These are phyloP conservation scores for Melanotaenia trifasciata DNA, from an alignment of 2,797 vertebrate species.

Conservation along the genomic window DNA sequence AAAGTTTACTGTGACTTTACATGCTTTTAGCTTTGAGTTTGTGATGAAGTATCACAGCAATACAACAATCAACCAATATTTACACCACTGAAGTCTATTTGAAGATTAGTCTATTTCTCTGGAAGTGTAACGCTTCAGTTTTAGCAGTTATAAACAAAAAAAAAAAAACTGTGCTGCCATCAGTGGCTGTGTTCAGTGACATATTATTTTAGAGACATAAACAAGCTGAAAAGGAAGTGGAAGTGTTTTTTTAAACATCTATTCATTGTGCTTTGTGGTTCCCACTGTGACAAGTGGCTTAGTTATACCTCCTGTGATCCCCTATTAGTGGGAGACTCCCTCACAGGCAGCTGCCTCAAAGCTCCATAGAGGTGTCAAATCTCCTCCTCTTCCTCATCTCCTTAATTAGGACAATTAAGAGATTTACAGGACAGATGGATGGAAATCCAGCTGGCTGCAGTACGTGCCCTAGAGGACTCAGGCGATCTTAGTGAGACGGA, in stretches of 20 bases:
- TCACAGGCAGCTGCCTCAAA: slow-evolving; percentile 71
- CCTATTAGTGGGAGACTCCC: slow-evolving; percentile 60
- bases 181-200: background rate
- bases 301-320: slow-evolving; percentile 51
- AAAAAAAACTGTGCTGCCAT: slow-evolving; percentile 13
- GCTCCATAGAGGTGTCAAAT: slow-evolving; percentile 69
- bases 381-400: slow-evolving; percentile 70
- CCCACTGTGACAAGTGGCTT: slow-evolving; percentile 41
- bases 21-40: slow-evolving; percentile 49
- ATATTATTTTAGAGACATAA: slow-evolving; percentile 16
- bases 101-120: slow-evolving; percentile 43
- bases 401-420: slow-evolving; percentile 82
- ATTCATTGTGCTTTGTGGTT: slow-evolving; percentile 21
- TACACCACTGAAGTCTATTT: slow-evolving; percentile 31
- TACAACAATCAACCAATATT: slow-evolving; percentile 58
- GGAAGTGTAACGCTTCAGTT: slow-evolving; percentile 45
- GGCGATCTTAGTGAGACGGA: slow-evolving; percentile 17
- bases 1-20: slow-evolving; percentile 49
- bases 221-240: slow-evolving; percentile 40
- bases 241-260: slow-evolving; percentile 29
- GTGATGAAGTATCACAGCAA: slow-evolving; percentile 50
- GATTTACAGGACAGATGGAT: slow-evolving; percentile 83
- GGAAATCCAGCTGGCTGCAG: slow-evolving; percentile 74
- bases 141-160: slow-evolving; percentile 26
- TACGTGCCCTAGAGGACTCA: slow-evolving; percentile 57